Base-by-base conservation (phyloP, 2,797 vertebrate species). In the Orientallactaga sibirica region DNA sequence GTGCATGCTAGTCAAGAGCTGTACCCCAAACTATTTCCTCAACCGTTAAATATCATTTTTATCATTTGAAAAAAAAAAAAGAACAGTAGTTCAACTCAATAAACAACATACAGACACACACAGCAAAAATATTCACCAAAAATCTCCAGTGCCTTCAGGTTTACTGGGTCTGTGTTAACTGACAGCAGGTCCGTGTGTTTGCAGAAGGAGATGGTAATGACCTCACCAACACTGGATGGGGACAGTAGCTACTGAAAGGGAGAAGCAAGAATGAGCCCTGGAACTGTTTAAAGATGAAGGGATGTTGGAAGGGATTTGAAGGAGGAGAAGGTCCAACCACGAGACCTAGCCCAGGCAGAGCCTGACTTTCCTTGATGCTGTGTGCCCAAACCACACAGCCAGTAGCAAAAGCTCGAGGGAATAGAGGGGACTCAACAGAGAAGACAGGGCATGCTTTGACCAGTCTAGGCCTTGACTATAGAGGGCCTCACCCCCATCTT, bases 261-360 rank as follows among this genome's bases (percentile, higher is more conserved):
- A 27, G 27, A 61, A 55, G 77, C n/a, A 58, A 11, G 33, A 8
- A 16, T 2, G 14, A 7, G 18, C 48, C 67, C 73, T 6, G 18
- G 24, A 0, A 0, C 52, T 11, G 43, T 24, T 18, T n/a, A 11
- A 14, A 48, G 76, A 22, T 4, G n/a, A 73, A 83, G 71, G n/a
- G 33, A 37, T 10, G 29, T 12, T 5, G 8, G 18, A 73, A 76
- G 18, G 43, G 12, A 22, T 22, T 64, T n/a, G 70, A 84, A 48
- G n/a, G 1, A 43, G 61, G 41, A 64, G n/a, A 19, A 20, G 0
- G 5, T 43, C 27, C 29, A 7, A 27, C 14, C 2, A 22, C 2
- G 18, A 75, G 79, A 52, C 29, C 37, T 0, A 6, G 18, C 15
- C 33, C 0, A 11, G 10, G 55, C 11, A 52, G 81, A 37, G 70